These are phyloP conservation scores for Nomada fucata DNA, from an alignment of 2,888 invertebrate genomes.

Conservation along the genomic window DNA sequence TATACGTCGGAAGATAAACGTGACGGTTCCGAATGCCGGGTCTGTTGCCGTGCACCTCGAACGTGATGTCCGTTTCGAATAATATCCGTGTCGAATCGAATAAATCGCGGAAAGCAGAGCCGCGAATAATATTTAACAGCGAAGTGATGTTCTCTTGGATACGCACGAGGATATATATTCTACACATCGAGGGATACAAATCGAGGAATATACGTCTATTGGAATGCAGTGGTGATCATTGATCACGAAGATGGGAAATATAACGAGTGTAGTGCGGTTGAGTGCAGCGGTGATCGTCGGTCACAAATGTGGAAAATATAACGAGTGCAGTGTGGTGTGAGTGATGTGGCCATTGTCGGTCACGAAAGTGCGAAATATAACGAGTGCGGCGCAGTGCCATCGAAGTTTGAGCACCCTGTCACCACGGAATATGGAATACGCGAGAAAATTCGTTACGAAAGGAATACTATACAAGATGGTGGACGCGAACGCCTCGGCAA, in stretches of 20 bases:
- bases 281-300: background rate
- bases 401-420: background rate
- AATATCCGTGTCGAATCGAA: background rate
- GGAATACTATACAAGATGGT: background rate
- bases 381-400: slow-evolving; percentile 4
- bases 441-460: background rate
- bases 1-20: background rate
- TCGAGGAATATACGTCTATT: background rate
- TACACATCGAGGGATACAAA: background rate
- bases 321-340: too few species aligned
- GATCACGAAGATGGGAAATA: too few species aligned
- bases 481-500: background rate
- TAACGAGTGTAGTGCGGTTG: too few species aligned
- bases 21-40: background rate
- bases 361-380: too few species aligned
- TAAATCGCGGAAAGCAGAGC: background rate
- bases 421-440: background rate
- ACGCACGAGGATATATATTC: too few species aligned
- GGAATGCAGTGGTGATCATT: background rate
- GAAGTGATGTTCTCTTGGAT: too few species aligned
- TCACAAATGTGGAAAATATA: too few species aligned
- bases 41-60: background rate
- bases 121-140: background rate
- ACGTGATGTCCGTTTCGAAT: background rate
- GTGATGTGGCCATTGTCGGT: too few species aligned